phyloP scores from a whole-genome alignment of 2,113 vertebrate genomes.

The Himantopus leucocephalus region DNA sequence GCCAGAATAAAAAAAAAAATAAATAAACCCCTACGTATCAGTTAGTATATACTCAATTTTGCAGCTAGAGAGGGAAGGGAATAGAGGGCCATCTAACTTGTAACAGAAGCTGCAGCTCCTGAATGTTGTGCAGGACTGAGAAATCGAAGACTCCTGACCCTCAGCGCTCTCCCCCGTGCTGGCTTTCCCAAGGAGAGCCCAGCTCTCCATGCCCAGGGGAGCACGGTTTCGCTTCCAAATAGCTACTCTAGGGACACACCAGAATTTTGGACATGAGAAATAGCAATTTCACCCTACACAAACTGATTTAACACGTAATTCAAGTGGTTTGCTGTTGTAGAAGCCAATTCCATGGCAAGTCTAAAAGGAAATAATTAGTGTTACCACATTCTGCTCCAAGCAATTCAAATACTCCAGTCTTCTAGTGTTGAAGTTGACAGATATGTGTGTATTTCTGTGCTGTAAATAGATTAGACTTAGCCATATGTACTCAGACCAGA shows the following conservation, averaged over 20 bases:
- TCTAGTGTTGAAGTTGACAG: not conserved
- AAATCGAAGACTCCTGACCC: not conserved
- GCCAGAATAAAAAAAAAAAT: not conserved
- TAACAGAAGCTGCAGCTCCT: not conserved
- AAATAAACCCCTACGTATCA: not conserved
- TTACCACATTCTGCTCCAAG: not conserved
- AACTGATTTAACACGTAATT: not conserved
- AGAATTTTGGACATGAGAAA: not conserved
- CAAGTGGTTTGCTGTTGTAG: not conserved
- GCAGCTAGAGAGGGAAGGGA: not conserved
- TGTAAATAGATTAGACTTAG: not conserved
- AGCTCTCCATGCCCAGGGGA: not conserved
- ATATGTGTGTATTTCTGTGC: not conserved
- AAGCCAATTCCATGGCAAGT: not conserved
- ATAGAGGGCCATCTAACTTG: not conserved
- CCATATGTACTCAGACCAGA: not conserved
- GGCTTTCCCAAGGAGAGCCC: not conserved
- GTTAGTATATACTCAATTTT: not conserved
- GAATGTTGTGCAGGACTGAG: not conserved
- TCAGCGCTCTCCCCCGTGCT: fast-evolving
- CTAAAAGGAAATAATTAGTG: not conserved
- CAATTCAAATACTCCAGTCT: not conserved
- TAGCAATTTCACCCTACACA: not conserved
- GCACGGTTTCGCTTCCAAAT: not conserved
- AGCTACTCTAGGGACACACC: not conserved